Percentiles rank a stretch among this genome's conserved stretches.
These are phyloP conservation scores for Acipenser ruthenus DNA, from an alignment of 2,797 vertebrate species.

Conservation along the genomic window DNA sequence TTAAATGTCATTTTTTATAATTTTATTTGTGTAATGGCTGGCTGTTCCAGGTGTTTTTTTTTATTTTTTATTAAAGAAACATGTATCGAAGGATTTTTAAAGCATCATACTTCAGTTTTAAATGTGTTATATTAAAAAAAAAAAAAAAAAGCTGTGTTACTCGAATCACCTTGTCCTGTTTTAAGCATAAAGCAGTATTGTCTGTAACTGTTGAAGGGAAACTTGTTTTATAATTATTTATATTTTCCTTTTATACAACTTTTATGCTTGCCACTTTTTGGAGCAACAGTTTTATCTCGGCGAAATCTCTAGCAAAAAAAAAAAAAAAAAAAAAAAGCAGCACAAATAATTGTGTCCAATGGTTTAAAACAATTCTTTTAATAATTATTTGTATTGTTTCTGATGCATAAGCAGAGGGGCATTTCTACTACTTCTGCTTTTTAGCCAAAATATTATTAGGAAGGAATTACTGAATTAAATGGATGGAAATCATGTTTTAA, in stretches of 20 bases:
- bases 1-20: constrained; percentile 38
- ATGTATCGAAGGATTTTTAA: constrained; percentile 1
- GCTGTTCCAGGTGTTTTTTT: constrained; percentile 38
- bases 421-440: constrained; percentile 71
- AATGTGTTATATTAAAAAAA: constrained; percentile 37
- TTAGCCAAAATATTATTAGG: constrained; percentile 70
- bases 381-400: constrained; percentile 71
- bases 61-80: constrained; percentile 36
- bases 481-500: constrained; percentile 66
- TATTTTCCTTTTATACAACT: constrained; percentile 48
- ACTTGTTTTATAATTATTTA: constrained; percentile 58
- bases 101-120: constrained; percentile 30
- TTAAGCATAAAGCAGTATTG: constrained; percentile 51
- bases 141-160: constrained; percentile 41
- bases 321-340: constrained; percentile 36
- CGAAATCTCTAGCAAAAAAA: constrained; percentile 39
- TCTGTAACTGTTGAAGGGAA: constrained; percentile 45
- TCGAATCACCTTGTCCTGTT: constrained; percentile 30
- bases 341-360: constrained; percentile 58
- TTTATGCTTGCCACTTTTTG: constrained; percentile 52
- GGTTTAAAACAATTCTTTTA: constrained; percentile 55
- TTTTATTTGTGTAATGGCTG: constrained; percentile 44
- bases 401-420: constrained; percentile 60
- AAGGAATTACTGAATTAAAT: constrained; percentile 64
- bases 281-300: constrained; percentile 47